Percentiles rank a stretch among this genome's conserved stretches.
Conservation (phyloP, 2,113 vertebrate species). For the Corynorhinus townsendii region DNA sequence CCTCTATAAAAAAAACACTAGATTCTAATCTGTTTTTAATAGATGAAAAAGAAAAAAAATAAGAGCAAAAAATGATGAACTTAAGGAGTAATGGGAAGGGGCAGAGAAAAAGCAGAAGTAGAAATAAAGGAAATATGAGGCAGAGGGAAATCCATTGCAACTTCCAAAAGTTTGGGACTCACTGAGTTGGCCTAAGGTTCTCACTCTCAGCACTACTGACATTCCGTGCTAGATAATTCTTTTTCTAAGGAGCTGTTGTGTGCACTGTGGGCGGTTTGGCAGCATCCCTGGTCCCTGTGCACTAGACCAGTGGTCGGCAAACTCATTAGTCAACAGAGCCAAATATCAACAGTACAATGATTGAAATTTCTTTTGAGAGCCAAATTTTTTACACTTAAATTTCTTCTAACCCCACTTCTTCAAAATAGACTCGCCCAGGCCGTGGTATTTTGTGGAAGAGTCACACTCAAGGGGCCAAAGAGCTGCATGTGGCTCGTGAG, state of each 20-base stretch:
- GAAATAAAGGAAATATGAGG: not conserved
- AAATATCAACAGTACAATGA: too few species aligned
- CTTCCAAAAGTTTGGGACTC: not conserved
- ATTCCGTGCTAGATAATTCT: not conserved
- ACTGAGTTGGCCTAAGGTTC: not conserved
- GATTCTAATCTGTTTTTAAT: not conserved
- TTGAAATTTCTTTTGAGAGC: too few species aligned
- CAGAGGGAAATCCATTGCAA: not conserved
- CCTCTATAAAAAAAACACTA: not conserved
- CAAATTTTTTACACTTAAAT: too few species aligned
- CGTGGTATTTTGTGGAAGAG: too few species aligned
- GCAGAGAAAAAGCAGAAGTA: not conserved
- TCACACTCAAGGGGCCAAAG: too few species aligned
- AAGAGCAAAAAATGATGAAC: not conserved
- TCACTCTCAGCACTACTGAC: not conserved
- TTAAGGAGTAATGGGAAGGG: not conserved
- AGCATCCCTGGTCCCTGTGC: not conserved
- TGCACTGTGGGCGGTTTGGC: not conserved
- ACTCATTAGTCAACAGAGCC: too few species aligned
- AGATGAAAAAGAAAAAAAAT: not conserved
- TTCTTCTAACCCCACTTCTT: too few species aligned
- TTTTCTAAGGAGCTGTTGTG: not conserved
- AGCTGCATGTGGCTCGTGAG: too few species aligned
- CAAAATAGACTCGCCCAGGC: too few species aligned
- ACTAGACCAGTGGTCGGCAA: too few species aligned